These are phyloP conservation scores for Yponomeuta plumbellus DNA, from an alignment of 2,888 invertebrate genomes.

Conservation along the genomic window DNA sequence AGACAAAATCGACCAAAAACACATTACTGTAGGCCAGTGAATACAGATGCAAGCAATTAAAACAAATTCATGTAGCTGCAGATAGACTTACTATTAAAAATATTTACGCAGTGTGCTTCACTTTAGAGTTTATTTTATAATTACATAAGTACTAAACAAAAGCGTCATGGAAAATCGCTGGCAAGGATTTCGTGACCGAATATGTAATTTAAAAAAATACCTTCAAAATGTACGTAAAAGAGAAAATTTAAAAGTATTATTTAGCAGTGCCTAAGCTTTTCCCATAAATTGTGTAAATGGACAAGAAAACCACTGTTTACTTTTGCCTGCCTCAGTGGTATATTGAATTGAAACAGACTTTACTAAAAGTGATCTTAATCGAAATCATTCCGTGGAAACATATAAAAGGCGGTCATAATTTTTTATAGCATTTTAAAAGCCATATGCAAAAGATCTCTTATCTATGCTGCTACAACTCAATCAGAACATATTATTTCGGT, in stretches of 20 bases:
- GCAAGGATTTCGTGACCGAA: no score
- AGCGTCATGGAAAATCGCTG: no score
- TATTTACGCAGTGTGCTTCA: neutral
- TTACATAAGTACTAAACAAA: no score
- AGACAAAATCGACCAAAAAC: neutral
- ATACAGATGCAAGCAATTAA: conserved; percentile 16
- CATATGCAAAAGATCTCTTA: neutral
- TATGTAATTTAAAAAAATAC: no score
- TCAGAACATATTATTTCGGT: neutral
- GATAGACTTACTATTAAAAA: neutral
- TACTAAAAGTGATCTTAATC: neutral
- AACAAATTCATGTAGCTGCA: neutral
- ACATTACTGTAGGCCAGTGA: neutral
- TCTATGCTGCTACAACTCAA: neutral
- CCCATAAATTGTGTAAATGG: no score
- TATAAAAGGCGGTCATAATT: conserved; percentile 16
- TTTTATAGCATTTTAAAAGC: conserved; percentile 5
- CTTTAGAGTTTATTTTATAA: neutral
- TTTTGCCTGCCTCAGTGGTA: neutral
- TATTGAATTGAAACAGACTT: neutral
- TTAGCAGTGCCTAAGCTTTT: no score
- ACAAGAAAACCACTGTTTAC: no score
- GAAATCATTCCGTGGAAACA: neutral
- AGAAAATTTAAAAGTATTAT: no score
- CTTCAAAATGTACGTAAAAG: no score